Base-by-base conservation (phyloP, 2,113 vertebrate genomes). In the Lates calcarifer region DNA sequence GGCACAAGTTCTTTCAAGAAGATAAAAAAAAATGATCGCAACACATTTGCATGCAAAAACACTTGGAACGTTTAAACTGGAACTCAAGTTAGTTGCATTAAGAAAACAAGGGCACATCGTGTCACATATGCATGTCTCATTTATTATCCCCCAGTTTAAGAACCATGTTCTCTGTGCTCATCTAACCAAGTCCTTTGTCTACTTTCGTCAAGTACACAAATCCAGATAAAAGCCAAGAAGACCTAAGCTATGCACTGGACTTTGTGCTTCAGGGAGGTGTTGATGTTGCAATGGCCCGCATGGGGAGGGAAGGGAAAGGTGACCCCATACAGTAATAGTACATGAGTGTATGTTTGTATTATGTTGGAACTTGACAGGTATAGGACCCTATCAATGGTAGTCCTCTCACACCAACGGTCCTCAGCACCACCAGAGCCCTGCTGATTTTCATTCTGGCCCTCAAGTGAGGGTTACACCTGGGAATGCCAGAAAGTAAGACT, bases 241-340 rank as follows among this genome's bases (percentile, higher is more conserved):
- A 81, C 79, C 63, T 70, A 67, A 87, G 74, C 77, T 87, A 77
- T 64, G 26, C 56, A 80, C 87, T 87, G 39, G 81, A 90, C 80
- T 87, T 89, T 88, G 90, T 93, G 93, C 91, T 92, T 92, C 77
- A 83, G 73, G 85, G 77, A 89, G 82, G 69, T 78, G 62, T 75
- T 62, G 60, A 76, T 77, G 77, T 88, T 88, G 86, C 76, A 75
- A 81, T 64, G 53, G 60, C 76, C 81, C 51, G 75, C 58, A 68
- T 5, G 9, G 41, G 51, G 29, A 24, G 31, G 22, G 55, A 87
- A 69, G 79, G 31, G 51, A 85, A 80, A 63, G 22, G 61, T 74
- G 73, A 77, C 53, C 26, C 74, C 39, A 74, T 84, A 83, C 74
- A 80, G 56, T 80, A 73, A 71, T 67, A 85, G 71, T 91, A 78